phyloP scores from a whole-genome alignment of 2,113 vertebrate species.

The Microcebus murinus region DNA sequence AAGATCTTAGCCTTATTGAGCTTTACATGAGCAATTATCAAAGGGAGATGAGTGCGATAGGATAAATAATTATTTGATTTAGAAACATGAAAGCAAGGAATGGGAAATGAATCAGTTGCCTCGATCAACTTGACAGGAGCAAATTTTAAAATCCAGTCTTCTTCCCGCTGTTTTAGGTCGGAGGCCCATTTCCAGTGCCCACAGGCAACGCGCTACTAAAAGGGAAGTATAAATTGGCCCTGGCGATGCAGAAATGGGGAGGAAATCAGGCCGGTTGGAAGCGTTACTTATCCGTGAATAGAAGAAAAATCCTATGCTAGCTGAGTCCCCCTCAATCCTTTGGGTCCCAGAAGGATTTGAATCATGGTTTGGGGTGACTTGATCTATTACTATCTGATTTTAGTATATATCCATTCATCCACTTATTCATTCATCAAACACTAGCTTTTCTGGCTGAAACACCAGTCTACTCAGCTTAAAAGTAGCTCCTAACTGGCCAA shows the following conservation, averaged over 20 bases:
- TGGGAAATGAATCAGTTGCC: neutral
- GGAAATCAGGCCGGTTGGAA: neutral
- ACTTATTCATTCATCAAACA: neutral
- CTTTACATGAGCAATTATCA: neutral
- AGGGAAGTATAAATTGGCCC: neutral
- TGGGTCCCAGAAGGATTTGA: neutral
- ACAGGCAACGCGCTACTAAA: neutral
- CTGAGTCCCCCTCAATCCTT: neutral
- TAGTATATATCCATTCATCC: neutral
- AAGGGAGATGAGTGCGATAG: neutral
- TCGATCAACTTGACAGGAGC: neutral
- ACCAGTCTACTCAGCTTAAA: neutral
- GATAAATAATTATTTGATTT: conserved; percentile 29
- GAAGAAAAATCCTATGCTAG: neutral
- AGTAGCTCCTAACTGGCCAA: neutral
- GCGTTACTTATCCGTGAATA: neutral
- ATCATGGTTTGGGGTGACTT: neutral
- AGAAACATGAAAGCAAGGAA: conserved; percentile 33
- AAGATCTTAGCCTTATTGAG: neutral
- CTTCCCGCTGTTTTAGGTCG: neutral
- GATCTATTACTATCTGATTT: neutral
- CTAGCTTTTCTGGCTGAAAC: neutral
- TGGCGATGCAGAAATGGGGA: neutral
- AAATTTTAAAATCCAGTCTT: neutral
- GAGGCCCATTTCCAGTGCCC: neutral